Conservation (phyloP, 1,140 invertebrate genomes). For the Acyrthosiphon pisum region DNA sequence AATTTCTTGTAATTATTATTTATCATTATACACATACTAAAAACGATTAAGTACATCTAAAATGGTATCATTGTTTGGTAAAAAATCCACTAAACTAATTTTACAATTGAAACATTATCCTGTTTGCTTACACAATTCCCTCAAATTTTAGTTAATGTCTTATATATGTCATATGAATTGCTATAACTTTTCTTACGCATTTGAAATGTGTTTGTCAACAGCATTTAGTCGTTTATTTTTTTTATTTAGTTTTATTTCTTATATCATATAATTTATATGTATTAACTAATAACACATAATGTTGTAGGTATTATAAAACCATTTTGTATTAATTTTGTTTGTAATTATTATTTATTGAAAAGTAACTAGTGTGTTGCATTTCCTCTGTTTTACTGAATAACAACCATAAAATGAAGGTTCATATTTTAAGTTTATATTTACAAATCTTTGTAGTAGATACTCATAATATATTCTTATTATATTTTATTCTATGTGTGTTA, state of each 20-base stretch:
- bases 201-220: neutral
- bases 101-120: neutral
- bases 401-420: neutral
- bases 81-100: neutral
- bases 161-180: neutral
- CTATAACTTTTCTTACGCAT: neutral
- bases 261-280: neutral
- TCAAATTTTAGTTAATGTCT: neutral
- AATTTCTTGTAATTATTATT: neutral
- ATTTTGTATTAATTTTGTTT: constrained; percentile 7
- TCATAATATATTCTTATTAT: neutral
- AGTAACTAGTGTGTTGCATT: neutral
- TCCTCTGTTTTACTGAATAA: neutral
- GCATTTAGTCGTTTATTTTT: neutral
- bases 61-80: neutral
- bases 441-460: neutral
- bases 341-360: neutral
- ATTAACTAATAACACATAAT: neutral
- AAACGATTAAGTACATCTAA: neutral
- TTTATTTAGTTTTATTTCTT: neutral
- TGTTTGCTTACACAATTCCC: neutral
- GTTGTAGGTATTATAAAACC: neutral
- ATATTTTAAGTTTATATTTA: constrained; percentile 14
- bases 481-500: neutral
- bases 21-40: neutral